A percentile compares a stretch with the other conserved stretches of the same genome.
These are phyloP conservation scores for Nudaria mundana DNA, from an alignment of 2,888 invertebrate species.

Conservation along the genomic window DNA sequence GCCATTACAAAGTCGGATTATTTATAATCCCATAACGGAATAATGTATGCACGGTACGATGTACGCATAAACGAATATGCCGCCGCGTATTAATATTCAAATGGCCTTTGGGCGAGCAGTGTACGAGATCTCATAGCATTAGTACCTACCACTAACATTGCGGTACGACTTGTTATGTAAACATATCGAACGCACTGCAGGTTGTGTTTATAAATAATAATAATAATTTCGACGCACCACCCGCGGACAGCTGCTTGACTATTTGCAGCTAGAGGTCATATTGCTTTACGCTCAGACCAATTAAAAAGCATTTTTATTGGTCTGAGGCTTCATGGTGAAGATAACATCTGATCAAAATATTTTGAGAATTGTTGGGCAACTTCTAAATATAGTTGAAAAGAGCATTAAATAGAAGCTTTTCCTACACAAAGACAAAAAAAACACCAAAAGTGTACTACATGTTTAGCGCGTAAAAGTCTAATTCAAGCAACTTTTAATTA, in stretches of 20 bases:
- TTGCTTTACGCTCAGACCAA: no score
- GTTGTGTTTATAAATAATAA: constrained; percentile 41
- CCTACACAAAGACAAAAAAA: no score
- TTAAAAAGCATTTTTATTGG: no score
- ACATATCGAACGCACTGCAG: constrained; percentile 38
- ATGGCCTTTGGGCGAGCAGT: constrained; percentile 60
- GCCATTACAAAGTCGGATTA: constrained; percentile 43
- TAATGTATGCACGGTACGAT: constrained; percentile 58
- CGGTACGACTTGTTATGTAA: constrained; percentile 45
- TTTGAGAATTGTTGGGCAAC: no score
- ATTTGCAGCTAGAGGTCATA: no score
- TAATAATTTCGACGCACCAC: constrained; percentile 39
- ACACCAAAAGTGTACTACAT: no score
- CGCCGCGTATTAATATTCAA: constrained; percentile 70
- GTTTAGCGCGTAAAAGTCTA: no score
- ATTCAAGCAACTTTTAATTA: no score
- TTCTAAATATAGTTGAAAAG: no score
- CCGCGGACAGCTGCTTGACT: constrained; percentile 48
- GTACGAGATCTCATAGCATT: constrained; percentile 58
- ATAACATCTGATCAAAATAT: no score
- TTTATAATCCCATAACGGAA: constrained; percentile 53
- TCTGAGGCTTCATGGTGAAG: constrained; percentile 10
- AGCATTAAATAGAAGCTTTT: no score
- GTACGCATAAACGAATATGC: constrained; percentile 54
- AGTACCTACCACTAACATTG: constrained; percentile 59